phyloP scores from a whole-genome alignment of 1,140 invertebrate genomes.

The Megalopta genalis region DNA sequence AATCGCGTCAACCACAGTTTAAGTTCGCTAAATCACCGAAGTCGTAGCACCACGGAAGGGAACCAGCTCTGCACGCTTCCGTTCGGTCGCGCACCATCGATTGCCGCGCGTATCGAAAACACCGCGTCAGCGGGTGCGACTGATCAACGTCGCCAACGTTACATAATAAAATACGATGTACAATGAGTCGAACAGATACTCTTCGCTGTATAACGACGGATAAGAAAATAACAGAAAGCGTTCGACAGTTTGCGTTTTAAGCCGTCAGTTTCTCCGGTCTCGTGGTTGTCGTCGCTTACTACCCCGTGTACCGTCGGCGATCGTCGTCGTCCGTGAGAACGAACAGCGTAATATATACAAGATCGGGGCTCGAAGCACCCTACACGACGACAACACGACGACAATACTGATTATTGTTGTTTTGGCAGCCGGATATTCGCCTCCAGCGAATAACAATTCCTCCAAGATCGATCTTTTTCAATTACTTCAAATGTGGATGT shows the following conservation, averaged over 20 bases:
- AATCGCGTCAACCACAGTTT: not conserved
- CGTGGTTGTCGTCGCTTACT: slow-evolving; percentile 18
- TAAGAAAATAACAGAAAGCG: slow-evolving; percentile 70
- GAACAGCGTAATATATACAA: slow-evolving; percentile 35
- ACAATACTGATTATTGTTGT: slow-evolving; percentile 61
- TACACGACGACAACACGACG: slow-evolving; percentile 18
- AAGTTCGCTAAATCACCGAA: slow-evolving; percentile 28
- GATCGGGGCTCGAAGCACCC: slow-evolving; percentile 13
- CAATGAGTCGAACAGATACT: slow-evolving; percentile 68
- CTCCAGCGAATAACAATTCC: slow-evolving; percentile 42
- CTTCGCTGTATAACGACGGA: slow-evolving; percentile 68
- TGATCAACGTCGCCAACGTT: slow-evolving; percentile 67
- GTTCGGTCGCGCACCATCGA: not conserved
- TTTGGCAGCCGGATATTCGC: slow-evolving; percentile 61
- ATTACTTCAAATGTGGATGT: not conserved
- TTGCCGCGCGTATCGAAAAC: slow-evolving; percentile 50
- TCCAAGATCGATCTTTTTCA: slow-evolving; percentile 3
- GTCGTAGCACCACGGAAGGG: slow-evolving; percentile 39
- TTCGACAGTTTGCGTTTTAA: slow-evolving; percentile 51
- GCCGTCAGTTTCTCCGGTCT: slow-evolving; percentile 44
- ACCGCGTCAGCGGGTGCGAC: not conserved
- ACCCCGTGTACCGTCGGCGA: slow-evolving; percentile 2
- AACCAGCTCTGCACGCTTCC: slow-evolving; percentile 8
- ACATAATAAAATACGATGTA: slow-evolving; percentile 74
- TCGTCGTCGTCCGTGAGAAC: not conserved